Conservation (phyloP, 1,140 invertebrate species). For the Platorchestia sp. region DNA sequence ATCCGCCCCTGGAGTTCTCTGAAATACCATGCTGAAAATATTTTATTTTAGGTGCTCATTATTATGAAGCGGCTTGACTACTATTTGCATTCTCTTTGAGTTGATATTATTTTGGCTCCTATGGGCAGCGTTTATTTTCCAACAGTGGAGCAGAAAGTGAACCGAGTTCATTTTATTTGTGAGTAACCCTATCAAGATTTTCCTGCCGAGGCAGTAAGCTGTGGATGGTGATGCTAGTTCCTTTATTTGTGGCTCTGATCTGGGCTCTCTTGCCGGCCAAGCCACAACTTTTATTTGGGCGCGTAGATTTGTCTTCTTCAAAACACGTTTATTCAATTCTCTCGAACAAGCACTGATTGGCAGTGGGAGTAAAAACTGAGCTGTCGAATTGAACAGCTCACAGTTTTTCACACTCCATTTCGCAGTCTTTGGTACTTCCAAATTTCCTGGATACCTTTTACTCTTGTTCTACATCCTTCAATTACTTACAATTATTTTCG, state of each 20-base stretch:
- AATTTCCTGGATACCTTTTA: no score
- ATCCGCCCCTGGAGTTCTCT: background rate
- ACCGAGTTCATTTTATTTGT: background rate
- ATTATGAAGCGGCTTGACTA: background rate
- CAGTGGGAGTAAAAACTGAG: background rate
- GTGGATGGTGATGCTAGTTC: background rate
- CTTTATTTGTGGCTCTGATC: background rate
- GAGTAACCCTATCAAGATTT: background rate
- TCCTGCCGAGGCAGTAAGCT: background rate
- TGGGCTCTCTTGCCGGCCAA: background rate
- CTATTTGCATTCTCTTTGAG: background rate
- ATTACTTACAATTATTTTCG: no score
- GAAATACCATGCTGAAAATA: background rate
- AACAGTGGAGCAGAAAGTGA: background rate
- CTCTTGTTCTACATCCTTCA: no score
- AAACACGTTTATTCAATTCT: background rate
- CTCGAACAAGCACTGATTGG: background rate
- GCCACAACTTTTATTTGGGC: background rate
- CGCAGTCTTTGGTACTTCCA: background rate
- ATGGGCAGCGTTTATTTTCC: background rate
- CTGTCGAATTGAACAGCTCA: background rate
- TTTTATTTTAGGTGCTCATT: background rate
- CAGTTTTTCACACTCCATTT: no score
- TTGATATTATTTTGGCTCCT: background rate
- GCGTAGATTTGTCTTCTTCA: background rate